Conservation (phyloP, 2,113 vertebrate genomes). For the Epinephelus moara region DNA sequence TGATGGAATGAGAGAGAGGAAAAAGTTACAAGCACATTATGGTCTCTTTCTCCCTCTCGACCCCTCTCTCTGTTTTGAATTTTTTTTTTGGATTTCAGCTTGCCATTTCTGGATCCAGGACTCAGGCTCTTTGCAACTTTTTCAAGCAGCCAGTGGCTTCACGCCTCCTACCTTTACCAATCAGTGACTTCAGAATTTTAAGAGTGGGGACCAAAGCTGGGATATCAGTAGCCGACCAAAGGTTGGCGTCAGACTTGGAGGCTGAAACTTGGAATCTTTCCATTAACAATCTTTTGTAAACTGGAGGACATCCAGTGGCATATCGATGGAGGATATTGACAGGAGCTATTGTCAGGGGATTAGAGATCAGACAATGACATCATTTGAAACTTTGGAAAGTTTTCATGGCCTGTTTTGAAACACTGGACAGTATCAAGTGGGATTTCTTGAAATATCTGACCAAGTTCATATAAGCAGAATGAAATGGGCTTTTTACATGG, state of each 20-base stretch:
- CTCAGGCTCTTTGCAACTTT: slow-evolving; percentile 42
- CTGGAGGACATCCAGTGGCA: slow-evolving; percentile 21
- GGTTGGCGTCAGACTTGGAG: slow-evolving; percentile 3
- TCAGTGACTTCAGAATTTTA: slow-evolving; percentile 39
- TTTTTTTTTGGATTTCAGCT: slow-evolving; percentile 37
- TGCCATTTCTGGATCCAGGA: slow-evolving; percentile 49
- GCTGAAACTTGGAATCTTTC: slow-evolving; percentile 11
- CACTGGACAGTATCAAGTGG: not conserved
- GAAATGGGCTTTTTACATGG: slow-evolving; percentile 2
- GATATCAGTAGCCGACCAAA: slow-evolving; percentile 17
- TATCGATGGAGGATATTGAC: slow-evolving; percentile 15
- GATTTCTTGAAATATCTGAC: slow-evolving; percentile 29
- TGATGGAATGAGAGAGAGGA: not conserved
- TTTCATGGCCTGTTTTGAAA: slow-evolving; percentile 20
- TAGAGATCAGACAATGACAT: not conserved
- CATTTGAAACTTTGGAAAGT: slow-evolving; percentile 5
- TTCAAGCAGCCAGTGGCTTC: slow-evolving; percentile 51
- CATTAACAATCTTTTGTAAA: slow-evolving; percentile 14
- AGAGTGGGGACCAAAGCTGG: slow-evolving; percentile 42
- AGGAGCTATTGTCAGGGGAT: not conserved
- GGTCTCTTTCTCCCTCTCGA: slow-evolving; percentile 39
- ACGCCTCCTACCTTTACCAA: slow-evolving; percentile 35
- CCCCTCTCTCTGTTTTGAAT: not conserved
- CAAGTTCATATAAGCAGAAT: not conserved
- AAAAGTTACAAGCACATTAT: slow-evolving; percentile 52